Conservation (phyloP, 2,888 invertebrate genomes). For the Erannis defoliaria region DNA sequence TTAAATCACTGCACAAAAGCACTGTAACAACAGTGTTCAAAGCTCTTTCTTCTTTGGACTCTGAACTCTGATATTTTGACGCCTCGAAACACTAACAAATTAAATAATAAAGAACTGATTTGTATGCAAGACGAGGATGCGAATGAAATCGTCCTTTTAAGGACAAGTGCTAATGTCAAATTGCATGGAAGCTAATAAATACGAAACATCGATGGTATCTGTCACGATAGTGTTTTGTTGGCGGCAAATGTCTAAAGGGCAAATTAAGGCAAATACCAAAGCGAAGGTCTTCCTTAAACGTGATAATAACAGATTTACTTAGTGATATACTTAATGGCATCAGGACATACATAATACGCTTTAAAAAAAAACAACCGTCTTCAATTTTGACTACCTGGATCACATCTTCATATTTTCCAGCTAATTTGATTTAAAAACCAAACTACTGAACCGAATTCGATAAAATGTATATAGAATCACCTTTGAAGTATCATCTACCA, state of each 20-base stretch:
- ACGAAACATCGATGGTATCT: constrained; percentile 42
- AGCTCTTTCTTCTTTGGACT: constrained; percentile 53
- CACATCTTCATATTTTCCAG: too few relatives aligned
- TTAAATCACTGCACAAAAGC: constrained; percentile 32
- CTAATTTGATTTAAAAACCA: too few relatives aligned
- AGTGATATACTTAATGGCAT: not conserved
- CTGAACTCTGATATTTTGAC: constrained; percentile 72
- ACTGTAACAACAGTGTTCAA: constrained; percentile 25
- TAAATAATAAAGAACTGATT: constrained; percentile 74
- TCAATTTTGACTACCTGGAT: too few relatives aligned
- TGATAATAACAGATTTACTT: not conserved
- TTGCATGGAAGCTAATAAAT: constrained; percentile 47
- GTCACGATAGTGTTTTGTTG: constrained; percentile 36
- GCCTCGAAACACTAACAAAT: constrained; percentile 76
- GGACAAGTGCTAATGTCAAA: constrained; percentile 56
- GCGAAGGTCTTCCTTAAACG: not conserved
- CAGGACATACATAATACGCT: not conserved
- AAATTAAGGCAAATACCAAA: constrained; percentile 32
- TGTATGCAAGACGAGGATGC: constrained; percentile 68
- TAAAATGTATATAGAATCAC: too few relatives aligned
- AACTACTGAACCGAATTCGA: too few relatives aligned
- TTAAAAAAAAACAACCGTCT: too few relatives aligned
- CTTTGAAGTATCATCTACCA: too few relatives aligned
- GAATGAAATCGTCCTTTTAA: constrained; percentile 60
- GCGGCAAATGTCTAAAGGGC: constrained; percentile 32